Base-by-base conservation (phyloP, 2,888 invertebrate genomes). In the Ectemnius lituratus region DNA sequence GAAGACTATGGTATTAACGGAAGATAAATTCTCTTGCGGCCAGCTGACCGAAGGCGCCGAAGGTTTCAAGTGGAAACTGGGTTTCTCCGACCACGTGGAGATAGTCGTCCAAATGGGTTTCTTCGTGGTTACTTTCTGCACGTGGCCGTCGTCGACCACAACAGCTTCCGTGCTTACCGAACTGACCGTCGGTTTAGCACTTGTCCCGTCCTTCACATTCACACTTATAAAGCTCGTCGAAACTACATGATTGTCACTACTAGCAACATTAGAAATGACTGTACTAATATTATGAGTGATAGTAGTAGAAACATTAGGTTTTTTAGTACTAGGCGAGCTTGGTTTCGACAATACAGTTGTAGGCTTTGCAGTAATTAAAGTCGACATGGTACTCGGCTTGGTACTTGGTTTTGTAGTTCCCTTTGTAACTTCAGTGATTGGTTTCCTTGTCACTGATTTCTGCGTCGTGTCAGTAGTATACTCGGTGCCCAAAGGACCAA, bases 401-500 rank as follows among this genome's bases (percentile, higher is more conserved):
- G 28, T 66, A 37, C 8, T 37, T 23, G 23, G 23, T 11, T 37
- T 37, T 11, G 37, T 37, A 37, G 37, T 37, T 11, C 8, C 5
- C 2, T 37, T 37, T 8, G 8, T 37, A 37, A 8, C 8, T 37
- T 37, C 37, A 1, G 8, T 37, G 11, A 6, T 37, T 2, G 83
- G 79, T n/a, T 64, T 83, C n/a, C 70, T 79, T 3, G 81, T 78
- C 0, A 90, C 85, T 0, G 87, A 85, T 58, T 87, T 88, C 52
- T 87, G 87, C 3, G 89, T 89, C 2, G 88, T 86, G 11, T 88
- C 83, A 0, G 90, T 89, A 45, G 86, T 87, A 74, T 81, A 88
- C 46, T 90, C 88, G 18, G 90, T 88, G 14, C 86, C 86, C 1
- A 88, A 70, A 3, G 93, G 92, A 0, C 93, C 92, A 2, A 94